Conservation (phyloP, 2,888 invertebrate species). For the Herminia tarsipennalis region DNA sequence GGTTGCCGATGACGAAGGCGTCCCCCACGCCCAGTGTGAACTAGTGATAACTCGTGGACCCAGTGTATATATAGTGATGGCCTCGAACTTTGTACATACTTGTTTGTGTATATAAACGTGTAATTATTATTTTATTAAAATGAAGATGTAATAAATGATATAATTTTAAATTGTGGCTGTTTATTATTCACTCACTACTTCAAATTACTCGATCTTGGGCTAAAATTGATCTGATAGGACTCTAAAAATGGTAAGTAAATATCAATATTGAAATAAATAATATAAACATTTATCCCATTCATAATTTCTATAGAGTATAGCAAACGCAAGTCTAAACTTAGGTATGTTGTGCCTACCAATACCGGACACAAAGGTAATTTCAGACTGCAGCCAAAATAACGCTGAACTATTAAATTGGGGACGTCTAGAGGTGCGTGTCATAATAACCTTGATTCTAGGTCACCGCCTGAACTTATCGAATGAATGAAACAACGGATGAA, state of each 20-base stretch:
- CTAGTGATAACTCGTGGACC: conserved; percentile 82
- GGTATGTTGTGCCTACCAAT: conserved; percentile 35
- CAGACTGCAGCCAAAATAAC: conserved; percentile 49
- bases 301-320: too few relatives aligned
- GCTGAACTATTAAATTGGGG: conserved; percentile 33
- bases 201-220: too few relatives aligned
- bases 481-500: conserved; percentile 24
- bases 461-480: conserved; percentile 12
- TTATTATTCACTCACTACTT: conserved; percentile 27
- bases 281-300: too few relatives aligned
- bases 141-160: conserved; percentile 81
- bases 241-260: too few relatives aligned
- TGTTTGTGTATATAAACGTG: conserved; percentile 81
- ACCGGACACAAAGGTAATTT: conserved; percentile 38
- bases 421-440: conserved; percentile 46
- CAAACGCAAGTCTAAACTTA: too few relatives aligned
- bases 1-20: conserved; percentile 95
- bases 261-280: too few relatives aligned
- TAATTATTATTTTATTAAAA: conserved; percentile 84
- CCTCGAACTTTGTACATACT: conserved; percentile 81
- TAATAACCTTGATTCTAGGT: conserved; percentile 38
- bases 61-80: conserved; percentile 83
- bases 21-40: conserved; percentile 66
- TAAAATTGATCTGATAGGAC: too few relatives aligned
- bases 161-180: conserved; percentile 58